Conservation (phyloP, 2,888 invertebrate genomes). For the Pyrgus malvae region DNA sequence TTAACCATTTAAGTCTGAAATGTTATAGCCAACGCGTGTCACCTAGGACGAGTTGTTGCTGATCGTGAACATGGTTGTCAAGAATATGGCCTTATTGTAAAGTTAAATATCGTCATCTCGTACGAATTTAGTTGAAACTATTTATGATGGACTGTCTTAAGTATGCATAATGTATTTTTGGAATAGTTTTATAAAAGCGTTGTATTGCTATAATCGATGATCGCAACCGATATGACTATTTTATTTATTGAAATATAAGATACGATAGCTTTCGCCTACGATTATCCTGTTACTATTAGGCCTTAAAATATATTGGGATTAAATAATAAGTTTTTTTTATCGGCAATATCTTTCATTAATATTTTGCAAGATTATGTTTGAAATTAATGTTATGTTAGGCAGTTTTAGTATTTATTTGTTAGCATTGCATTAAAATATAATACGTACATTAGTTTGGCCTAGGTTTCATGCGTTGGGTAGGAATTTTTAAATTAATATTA, state of each 20-base stretch:
- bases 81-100: slow-evolving; percentile 21
- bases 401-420: background rate
- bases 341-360: background rate
- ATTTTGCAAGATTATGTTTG: background rate
- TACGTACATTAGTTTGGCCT: background rate
- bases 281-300: slow-evolving; percentile 2
- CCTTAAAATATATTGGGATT: background rate
- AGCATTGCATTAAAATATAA: background rate
- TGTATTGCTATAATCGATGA: slow-evolving; percentile 6
- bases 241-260: background rate
- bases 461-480: slow-evolving; percentile 15
- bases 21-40: slow-evolving; percentile 30
- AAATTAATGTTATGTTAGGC: background rate
- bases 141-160: slow-evolving; percentile 1
- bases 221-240: slow-evolving; percentile 6
- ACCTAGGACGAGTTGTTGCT: slow-evolving; percentile 4
- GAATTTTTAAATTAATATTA: slow-evolving; percentile 7
- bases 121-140: slow-evolving; percentile 6
- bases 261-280: slow-evolving; percentile 9
- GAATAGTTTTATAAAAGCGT: slow-evolving; percentile 20
- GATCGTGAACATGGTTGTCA: slow-evolving; percentile 7
- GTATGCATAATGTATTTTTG: slow-evolving; percentile 21
- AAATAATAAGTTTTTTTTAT: background rate
- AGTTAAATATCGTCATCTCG: background rate
- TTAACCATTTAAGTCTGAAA: slow-evolving; percentile 39